Evolutionary conservation across 2,888 invertebrate genomes (phyloP).

Genomic region (Dorcus hopei): DNA sequence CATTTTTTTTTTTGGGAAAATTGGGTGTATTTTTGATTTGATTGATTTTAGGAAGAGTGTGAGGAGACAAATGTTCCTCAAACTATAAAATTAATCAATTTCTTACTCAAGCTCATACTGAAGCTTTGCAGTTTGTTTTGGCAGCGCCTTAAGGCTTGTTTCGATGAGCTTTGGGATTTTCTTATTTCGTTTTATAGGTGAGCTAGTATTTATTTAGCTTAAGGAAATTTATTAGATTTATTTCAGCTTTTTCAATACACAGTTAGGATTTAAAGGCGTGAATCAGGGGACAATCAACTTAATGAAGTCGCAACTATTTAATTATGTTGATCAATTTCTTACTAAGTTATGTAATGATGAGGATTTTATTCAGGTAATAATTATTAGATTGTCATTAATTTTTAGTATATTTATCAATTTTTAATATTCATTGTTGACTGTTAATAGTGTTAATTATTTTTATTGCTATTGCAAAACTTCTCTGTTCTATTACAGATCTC

Average conservation of each 20-base stretch:
- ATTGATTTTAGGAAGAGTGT: slow-evolving; percentile 31
- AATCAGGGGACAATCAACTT: slow-evolving; percentile 21
- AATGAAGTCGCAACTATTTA: slow-evolving; percentile 24
- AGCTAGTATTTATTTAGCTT: not conserved
- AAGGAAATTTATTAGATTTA: not conserved
- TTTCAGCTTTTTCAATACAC: slow-evolving; percentile 19
- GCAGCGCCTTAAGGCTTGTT: slow-evolving; percentile 21
- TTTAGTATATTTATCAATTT: too few relatives aligned
- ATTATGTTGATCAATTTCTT: slow-evolving; percentile 12
- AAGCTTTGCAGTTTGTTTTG: slow-evolving; percentile 49
- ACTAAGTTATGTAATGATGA: slow-evolving; percentile 11
- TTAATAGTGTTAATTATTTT: not conserved
- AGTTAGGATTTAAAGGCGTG: slow-evolving; percentile 16
- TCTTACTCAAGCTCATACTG: slow-evolving; percentile 52
- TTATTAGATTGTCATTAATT: not conserved
- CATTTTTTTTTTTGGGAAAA: slow-evolving; percentile 4
- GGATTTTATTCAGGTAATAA: slow-evolving; percentile 21
- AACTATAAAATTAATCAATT: slow-evolving; percentile 52
- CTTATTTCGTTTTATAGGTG: slow-evolving; percentile 14
- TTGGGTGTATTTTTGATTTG: not conserved
- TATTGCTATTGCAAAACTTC: not conserved
- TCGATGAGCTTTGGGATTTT: slow-evolving; percentile 13
- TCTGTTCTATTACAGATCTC: not conserved
- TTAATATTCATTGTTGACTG: too few relatives aligned
- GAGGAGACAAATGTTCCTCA: slow-evolving; percentile 49